Evolutionary conservation across 2,888 invertebrate genomes (phyloP), one percentile per base, ranked within the genome.

Genomic region (Cryptophagus acutangulus): DNA sequence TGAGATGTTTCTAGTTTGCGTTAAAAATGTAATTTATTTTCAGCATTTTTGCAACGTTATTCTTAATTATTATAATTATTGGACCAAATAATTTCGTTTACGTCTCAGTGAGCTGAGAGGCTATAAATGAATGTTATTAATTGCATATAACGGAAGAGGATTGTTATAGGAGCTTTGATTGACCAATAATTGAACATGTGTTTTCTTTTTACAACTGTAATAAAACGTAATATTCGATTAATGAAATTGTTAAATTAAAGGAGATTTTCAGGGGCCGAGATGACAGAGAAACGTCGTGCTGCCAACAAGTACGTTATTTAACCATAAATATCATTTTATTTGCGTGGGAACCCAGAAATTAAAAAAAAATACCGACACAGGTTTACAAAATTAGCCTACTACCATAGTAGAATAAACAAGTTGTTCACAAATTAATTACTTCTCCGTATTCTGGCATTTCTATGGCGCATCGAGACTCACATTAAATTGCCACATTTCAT

Each of bases 291-390:
- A 41, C 31, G 25, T 43, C 39, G 36, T 15, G 18, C 14, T 24
- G 45, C 40, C 33, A 14, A 15, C 28, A 36, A 41, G 14, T 26
- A 38, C 16, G 33, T 13, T 28, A 30, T 40, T 43, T 38, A 37
- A 36, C 48, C 48, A 55, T 59, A 57, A 56, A 57, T 54, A 51
- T 52, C 36, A 45, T 41, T 55, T 57, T 57, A 58, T 56, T 54
- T 58, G 59, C 56, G 59, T 59, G 59, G 58, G 58, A 59, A 57
- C 45, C 33, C 33, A 30, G 48, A 48, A 47, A 52, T 47, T 54
- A 41, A 42, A 49, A 34, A 48, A 37, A 40, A 41, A 46, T 16
- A 31, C 48, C 45, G 45, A 42, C 48, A 40, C 43, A 50, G 35
- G 38, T 43, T 38, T 43, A 40, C 36, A 41, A 49, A 51, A 49